These are phyloP conservation scores for western clawed frog (Xenopus tropicalis) DNA, from an alignment of 2,113 vertebrate genomes.

Conservation along the genomic window DNA sequence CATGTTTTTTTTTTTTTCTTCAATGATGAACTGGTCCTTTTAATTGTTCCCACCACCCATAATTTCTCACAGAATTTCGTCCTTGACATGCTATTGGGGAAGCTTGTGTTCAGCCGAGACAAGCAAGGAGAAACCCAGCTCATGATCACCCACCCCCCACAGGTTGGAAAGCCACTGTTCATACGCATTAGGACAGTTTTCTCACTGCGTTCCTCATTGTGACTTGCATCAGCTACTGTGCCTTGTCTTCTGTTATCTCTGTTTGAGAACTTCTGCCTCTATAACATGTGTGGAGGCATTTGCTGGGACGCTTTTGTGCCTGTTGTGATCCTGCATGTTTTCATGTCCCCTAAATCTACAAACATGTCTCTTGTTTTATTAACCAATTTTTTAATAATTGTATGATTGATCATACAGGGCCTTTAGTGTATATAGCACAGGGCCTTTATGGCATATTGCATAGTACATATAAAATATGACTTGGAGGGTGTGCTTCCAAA, in stretches of 20 bases:
- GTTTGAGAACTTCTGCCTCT: conserved; percentile 47
- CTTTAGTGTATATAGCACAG: too few relatives aligned
- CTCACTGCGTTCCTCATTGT: conserved; percentile 6
- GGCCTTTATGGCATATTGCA: too few relatives aligned
- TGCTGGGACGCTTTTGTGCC: background rate
- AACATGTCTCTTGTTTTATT: too few relatives aligned
- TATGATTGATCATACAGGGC: too few relatives aligned
- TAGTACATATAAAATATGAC: too few relatives aligned
- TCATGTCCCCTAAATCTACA: too few relatives aligned
- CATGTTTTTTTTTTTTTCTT: conserved; percentile 43
- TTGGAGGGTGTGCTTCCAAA: too few relatives aligned
- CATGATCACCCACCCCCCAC: conserved; percentile 79
- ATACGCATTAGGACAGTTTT: conserved; percentile 43
- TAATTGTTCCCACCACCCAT: conserved; percentile 79
- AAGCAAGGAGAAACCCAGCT: conserved; percentile 86
- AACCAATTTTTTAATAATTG: too few relatives aligned
- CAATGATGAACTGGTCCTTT: conserved; percentile 70
- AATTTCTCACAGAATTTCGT: conserved; percentile 90
- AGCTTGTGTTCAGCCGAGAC: conserved; percentile 96
- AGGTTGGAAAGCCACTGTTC: conserved; percentile 84
- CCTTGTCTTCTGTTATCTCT: conserved; percentile 28
- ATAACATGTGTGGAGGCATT: conserved; percentile 11
- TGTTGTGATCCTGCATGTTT: conserved; percentile 1
- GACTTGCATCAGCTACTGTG: conserved; percentile 38
- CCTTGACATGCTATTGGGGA: conserved; percentile 98